These are phyloP conservation scores for Parochlus steinenii DNA, from an alignment of 2,888 invertebrate genomes.

Conservation along the genomic window DNA sequence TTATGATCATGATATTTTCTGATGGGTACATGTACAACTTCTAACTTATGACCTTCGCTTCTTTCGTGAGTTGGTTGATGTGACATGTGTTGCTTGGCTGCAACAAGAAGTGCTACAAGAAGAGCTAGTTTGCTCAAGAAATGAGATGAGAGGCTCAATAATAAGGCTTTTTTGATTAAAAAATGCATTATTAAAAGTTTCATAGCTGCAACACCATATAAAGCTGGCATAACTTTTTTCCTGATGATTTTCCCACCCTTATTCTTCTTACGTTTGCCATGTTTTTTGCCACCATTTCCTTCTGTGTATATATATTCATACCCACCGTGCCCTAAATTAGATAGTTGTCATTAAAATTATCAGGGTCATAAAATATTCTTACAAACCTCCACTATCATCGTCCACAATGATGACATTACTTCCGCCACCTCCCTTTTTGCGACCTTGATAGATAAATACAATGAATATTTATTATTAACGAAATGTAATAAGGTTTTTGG, in stretches of 20 bases:
- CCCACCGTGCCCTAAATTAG: neutral
- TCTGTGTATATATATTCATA: too few species aligned
- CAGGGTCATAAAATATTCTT: conserved; percentile 1
- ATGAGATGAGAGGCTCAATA: conserved; percentile 39
- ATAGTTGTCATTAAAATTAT: conserved; percentile 1
- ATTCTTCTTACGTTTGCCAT: conserved; percentile 13
- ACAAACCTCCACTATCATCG: neutral
- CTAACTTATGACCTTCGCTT: conserved; percentile 12
- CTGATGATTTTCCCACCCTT: conserved; percentile 31
- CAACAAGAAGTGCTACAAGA: conserved; percentile 22
- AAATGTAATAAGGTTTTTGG: neutral
- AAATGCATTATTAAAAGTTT: conserved; percentile 50
- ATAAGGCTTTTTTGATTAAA: conserved; percentile 47
- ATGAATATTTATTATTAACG: neutral
- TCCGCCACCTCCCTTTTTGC: too few species aligned
- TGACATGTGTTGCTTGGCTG: conserved; percentile 19
- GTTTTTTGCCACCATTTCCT: too few species aligned
- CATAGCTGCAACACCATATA: conserved; percentile 44
- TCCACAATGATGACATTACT: too few species aligned
- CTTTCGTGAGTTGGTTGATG: neutral
- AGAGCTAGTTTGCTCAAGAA: conserved; percentile 28
- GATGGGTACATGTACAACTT: conserved; percentile 15
- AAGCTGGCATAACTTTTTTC: conserved; percentile 40
- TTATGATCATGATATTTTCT: conserved; percentile 12
- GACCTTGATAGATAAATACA: neutral